Evolutionary conservation across 2,113 vertebrate genomes (phyloP), one percentile per base, ranked within the genome.

Genomic region (Vulpes lagopus): DNA sequence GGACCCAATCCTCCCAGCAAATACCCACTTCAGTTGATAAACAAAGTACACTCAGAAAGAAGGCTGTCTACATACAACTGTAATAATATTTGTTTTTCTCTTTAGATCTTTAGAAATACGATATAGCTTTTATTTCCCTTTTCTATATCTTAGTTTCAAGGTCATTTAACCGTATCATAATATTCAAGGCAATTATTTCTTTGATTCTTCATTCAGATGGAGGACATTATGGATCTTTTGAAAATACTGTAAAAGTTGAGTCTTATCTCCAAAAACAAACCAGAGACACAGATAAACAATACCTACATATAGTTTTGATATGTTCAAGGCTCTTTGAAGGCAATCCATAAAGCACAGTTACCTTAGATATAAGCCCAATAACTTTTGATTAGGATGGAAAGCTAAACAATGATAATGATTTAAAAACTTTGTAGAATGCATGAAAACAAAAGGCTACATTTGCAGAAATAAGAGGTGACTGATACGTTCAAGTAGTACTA

Each of bases 51-150:
- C 12, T 84, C 32, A 74, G 17, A 25, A 20, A 81, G 11, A 60
- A 32, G 2, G 12, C 53, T 59, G 4, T 19, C 16, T 78, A 8
- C 0, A 53, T 3, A 43, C 3, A 67, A 15, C 0, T 5, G 3
- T 17, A 11, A 32, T 22, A 64, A 49, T 6, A 79, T 9, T 49
- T 20, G 17, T n/a, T 83, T 69, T 94, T 53, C 23, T 74, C 11
- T 43, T 76, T 53, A 85, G 16, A 71, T 3, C 17, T 95, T 80
- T 5, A 49, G 25, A 64, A 84, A 60, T 17, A 16, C 17, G 76
- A 23, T 3, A 57, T 51, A 3, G 6, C 23, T 93, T 87, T 23
- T 38, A 64, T 57, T 81, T 88, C 43, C 10, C 30, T 79, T 80
- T 57, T 17, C 12, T 22, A 12, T 35, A 55, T 0, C 4, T 88